Evolutionary conservation across 2,797 vertebrate species (phyloP).

Genomic region (Capromys pilorides): DNA sequence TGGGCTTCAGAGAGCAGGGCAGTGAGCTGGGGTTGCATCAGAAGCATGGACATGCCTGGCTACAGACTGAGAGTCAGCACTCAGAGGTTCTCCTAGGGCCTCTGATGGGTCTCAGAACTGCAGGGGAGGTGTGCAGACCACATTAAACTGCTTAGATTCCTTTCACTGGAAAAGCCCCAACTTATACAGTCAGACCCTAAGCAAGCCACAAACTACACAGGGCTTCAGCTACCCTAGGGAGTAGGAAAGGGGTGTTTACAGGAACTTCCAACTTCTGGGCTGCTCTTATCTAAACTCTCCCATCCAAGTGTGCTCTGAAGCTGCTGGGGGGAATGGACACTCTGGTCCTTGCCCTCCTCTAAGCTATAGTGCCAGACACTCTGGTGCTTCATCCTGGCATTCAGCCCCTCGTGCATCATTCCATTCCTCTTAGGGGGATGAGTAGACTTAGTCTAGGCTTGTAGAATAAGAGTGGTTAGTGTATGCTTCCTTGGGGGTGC

Average conservation of each 20-base stretch:
- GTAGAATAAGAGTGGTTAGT: neutral
- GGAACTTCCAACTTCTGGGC: neutral
- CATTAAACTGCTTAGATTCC: neutral
- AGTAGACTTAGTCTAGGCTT: neutral
- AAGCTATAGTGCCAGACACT: neutral
- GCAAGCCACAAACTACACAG: neutral
- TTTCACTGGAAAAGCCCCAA: neutral
- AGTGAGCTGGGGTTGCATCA: neutral
- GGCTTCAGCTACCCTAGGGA: neutral
- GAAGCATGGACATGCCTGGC: neutral
- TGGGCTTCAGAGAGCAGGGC: too few species aligned
- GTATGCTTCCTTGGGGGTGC: fast-evolving
- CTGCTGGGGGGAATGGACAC: too few species aligned
- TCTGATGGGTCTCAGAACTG: neutral
- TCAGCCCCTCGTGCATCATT: neutral
- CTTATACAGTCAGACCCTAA: neutral
- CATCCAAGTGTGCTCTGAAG: neutral
- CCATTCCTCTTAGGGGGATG: neutral
- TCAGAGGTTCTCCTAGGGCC: fast-evolving
- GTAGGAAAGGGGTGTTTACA: too few species aligned
- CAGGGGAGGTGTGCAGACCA: fast-evolving
- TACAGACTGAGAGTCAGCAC: neutral
- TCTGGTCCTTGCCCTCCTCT: too few species aligned
- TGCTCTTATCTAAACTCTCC: neutral
- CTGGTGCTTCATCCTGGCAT: neutral